Base-by-base conservation (phyloP, 1,140 invertebrate species). In the Lethocerus indicus region DNA sequence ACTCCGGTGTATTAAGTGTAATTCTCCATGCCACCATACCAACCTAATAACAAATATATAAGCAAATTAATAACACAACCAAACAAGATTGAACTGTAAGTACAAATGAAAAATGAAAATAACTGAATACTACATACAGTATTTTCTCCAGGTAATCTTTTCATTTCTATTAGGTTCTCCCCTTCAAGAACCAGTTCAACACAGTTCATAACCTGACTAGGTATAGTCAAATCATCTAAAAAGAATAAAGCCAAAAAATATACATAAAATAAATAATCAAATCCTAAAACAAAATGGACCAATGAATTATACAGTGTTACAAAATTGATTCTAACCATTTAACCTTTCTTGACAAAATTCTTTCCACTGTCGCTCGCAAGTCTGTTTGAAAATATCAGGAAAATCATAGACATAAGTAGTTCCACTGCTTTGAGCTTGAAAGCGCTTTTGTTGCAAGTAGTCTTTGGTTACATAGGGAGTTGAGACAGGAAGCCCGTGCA, bases 11-110 rank as follows among this genome's bases (percentile, higher is more conserved):
- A 61, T 78, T 83, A 1, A 98, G 64, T 0, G 78, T 87, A 62
- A 98, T 73, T 55, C 80, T 79, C 95, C 95, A 99, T 0, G 94
- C 93, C 2, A 98, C 86, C 93, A 99, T 98, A 18, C 93, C 95
- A 56, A 87, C 81, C 81, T 85, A 59, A 54, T 44, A 50, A 56
- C 27, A 5, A 39, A 51, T 36, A 29, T n/a, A n/a, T n/a, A 29
- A 42, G 18, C 49, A 29, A 21, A 16, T 41, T 49, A 20, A 40
- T 16, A 27, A 37, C 25, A 28, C 13, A 47, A 51, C 18, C 50
- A 14, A 32, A 41, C 29, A 52, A 26, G 29, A 51, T 6, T 20
- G 12, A 51, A 27, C 3, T 3, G 4, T 4, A n/a, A 50, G 1
- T 26, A 21, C 41, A 12, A 26, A 41, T 29, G n/a, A 1, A 29